Evolutionary conservation across 2,113 vertebrate genomes (phyloP).

Genomic region (human (Homo sapiens)): GRCh38 chrX:96042501-96043000

Average conservation of each 20-base stretch:
- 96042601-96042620: not conserved
- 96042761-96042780: not conserved
- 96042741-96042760: not conserved
- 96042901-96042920: not conserved
- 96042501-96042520: not conserved
- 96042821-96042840: conserved; percentile 23
- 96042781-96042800: not conserved
- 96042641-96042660: not conserved
- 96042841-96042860: not conserved
- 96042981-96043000: not conserved
- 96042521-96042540: not conserved
- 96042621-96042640: not conserved
- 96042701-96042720: not conserved
- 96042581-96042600: not conserved
- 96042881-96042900: not conserved
- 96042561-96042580: not conserved
- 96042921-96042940: not conserved
- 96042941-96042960: not conserved
- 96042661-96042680: not conserved
- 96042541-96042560: not conserved
- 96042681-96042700: not conserved
- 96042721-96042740: not conserved
- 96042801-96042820: not conserved
- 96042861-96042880: not conserved
- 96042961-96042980: not conserved